Base-by-base conservation (phyloP, 2,113 vertebrate genomes). In the Myotis yumanensis region DNA sequence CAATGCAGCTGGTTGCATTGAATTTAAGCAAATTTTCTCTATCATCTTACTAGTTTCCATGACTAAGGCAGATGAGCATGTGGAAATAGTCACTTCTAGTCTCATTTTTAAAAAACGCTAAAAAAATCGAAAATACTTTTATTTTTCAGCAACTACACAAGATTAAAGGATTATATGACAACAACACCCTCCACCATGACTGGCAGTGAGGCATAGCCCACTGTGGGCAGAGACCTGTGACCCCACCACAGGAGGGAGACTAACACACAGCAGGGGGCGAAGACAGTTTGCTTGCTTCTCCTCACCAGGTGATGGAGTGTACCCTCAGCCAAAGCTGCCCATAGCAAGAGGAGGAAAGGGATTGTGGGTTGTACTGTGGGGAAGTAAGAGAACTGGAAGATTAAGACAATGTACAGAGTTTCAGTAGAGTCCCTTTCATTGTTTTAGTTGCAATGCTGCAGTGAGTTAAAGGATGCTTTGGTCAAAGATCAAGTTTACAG, bases 401-500 rank as follows among this genome's bases (percentile, higher is more conserved):
- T 75, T 75, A 94, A 86, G 89, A 71, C 32, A 23, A 18, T 3
- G 6, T 25, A 23, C 30, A 68, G 18, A 59, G 87, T 76, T 86
- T 86, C 87, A 80, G 43, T 43, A 1, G 0, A 17, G 72, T 7
- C 9, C 0, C 68, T 76, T 86, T 54, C 9, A 46, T 46, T 82
- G 43, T 95, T 89, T 92, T 92, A 90, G 51, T 28, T 68, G 28
- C 35, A 77, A n/a, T 12, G 51, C 35, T 37, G 32, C 32, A 30
- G 3, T 51, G 89, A 96, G 64, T 37, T 6, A 62, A 88, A 92
- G 62, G 66, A 71, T 12, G 28, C 59, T 82, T 64, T 75, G 77
- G 62, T 96, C 77, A 97, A 94, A 96, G 64, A 95, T 90, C 97
- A 92, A 95, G 64, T 96, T 93, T 90, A 85, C 83, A 79, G 83